These are phyloP conservation scores for Lates calcarifer DNA, from an alignment of 2,113 vertebrate genomes.

Conservation along the genomic window DNA sequence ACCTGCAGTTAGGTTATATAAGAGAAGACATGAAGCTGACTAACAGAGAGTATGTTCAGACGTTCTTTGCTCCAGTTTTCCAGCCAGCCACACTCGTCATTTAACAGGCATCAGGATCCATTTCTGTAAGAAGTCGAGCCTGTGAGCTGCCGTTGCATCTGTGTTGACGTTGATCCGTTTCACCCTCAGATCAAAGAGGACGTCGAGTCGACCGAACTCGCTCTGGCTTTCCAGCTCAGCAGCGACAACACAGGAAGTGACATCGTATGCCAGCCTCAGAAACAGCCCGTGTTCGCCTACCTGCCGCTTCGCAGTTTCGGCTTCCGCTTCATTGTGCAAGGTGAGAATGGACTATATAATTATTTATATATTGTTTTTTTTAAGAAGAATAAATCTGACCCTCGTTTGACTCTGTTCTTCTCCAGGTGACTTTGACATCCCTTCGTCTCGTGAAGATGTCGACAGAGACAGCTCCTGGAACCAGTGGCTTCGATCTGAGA, in stretches of 20 bases:
- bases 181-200: slow-evolving; percentile 82
- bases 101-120: background rate
- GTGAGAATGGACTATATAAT: slow-evolving; percentile 42
- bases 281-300: slow-evolving; percentile 86
- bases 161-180: background rate
- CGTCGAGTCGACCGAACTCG: slow-evolving; percentile 84
- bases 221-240: slow-evolving; percentile 84
- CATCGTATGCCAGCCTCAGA: slow-evolving; percentile 74
- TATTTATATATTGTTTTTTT: background rate
- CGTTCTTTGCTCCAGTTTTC: slow-evolving; percentile 12
- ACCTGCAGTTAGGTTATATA: slow-evolving; percentile 34
- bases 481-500: slow-evolving; percentile 87
- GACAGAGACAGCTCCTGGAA: slow-evolving; percentile 88
- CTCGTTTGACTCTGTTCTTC: background rate
- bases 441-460: slow-evolving; percentile 87
- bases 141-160: background rate
- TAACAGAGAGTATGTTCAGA: background rate
- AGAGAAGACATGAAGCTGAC: slow-evolving; percentile 25
- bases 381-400: background rate
- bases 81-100: background rate
- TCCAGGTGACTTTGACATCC: slow-evolving; percentile 87
- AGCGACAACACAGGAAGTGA: slow-evolving; percentile 42
- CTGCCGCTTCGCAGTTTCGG: slow-evolving; percentile 86
- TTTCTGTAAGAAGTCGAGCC: background rate
- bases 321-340: slow-evolving; percentile 87